Evolutionary conservation across 2,888 invertebrate species (phyloP).

Genomic region (Dicyrtoma fusca): DNA sequence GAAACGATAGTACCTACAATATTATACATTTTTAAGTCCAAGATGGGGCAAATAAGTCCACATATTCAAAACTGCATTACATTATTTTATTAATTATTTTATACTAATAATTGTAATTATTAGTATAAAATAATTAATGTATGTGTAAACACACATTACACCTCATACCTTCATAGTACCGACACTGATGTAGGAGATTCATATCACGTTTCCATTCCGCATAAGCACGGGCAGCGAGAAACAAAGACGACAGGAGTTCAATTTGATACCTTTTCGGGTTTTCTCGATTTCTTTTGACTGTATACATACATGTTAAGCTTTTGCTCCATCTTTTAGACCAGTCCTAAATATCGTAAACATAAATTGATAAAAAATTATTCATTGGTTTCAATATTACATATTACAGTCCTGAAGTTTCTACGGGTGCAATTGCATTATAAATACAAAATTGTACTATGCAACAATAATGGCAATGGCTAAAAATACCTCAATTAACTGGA

Average conservation of each 20-base stretch:
- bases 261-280: conserved; percentile 41
- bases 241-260: conserved; percentile 35
- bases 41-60: too few species aligned
- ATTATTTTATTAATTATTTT: conserved; percentile 1
- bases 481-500: conserved; percentile 31
- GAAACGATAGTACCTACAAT: too few species aligned
- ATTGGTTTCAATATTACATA: too few species aligned
- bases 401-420: too few species aligned
- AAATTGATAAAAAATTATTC: too few species aligned
- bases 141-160: not conserved
- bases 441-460: too few species aligned
- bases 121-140: too few species aligned
- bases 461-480: too few species aligned
- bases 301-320: not conserved
- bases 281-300: not conserved
- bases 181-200: not conserved
- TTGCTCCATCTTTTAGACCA: not conserved
- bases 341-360: not conserved
- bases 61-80: too few species aligned
- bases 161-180: not conserved
- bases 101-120: too few species aligned
- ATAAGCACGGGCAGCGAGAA: conserved; percentile 39
- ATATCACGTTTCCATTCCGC: conserved; percentile 32
- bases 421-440: not conserved
- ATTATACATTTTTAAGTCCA: too few species aligned